Conservation (phyloP, 37 sponge, comb jelly and placozoan species). For the Cladorhizidae sp. region DNA sequence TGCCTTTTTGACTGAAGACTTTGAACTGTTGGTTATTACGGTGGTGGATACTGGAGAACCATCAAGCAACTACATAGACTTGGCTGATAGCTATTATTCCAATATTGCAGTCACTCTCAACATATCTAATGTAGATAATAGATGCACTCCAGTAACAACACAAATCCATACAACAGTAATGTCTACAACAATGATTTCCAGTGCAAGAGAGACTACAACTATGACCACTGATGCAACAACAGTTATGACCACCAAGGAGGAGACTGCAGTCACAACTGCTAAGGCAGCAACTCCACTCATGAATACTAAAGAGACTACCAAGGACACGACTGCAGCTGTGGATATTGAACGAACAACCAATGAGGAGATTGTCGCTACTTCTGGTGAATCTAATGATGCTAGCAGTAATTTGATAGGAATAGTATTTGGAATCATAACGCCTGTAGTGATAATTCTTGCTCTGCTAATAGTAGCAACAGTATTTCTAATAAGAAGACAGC, state of each 20-base stretch:
- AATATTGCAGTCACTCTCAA: neutral
- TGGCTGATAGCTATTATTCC: slow-evolving; percentile 8
- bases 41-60: neutral
- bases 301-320: neutral
- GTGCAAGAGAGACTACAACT: neutral
- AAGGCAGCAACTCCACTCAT: neutral
- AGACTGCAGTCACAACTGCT: neutral
- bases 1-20: slow-evolving; percentile 13
- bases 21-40: slow-evolving; percentile 40
- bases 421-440: slow-evolving; percentile 14
- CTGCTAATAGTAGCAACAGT: slow-evolving; percentile 11
- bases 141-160: neutral
- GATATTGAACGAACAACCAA: neutral
- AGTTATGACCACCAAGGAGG: neutral
- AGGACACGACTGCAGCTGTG: neutral
- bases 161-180: neutral
- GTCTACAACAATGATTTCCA: neutral
- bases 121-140: neutral
- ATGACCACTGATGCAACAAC: slow-evolving; percentile 1
- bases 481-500: neutral
- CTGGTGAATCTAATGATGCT: too few species aligned
- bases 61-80: too few species aligned
- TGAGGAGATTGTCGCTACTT: neutral
- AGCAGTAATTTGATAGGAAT: neutral
- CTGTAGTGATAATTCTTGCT: slow-evolving; percentile 17